phyloP scores from a whole-genome alignment of 37 sponge, comb jelly and placozoan species.

The Trichoplax adhaerens region DNA sequence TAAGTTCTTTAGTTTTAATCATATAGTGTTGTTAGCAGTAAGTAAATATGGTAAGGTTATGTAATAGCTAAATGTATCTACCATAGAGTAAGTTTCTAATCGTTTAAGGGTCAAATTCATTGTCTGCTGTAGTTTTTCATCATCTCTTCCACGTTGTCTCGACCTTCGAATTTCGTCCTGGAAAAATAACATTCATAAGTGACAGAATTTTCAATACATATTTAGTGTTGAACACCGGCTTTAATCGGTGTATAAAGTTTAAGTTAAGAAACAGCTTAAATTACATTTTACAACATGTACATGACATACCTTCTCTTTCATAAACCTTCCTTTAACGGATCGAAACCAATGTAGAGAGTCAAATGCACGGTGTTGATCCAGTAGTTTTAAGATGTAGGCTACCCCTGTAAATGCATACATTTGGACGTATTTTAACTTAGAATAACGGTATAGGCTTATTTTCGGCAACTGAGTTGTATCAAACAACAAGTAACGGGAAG shows the following conservation, averaged over 20 bases:
- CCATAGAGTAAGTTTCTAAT: constrained; percentile 48
- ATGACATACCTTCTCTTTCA: constrained; percentile 44
- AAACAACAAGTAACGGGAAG: too few species aligned
- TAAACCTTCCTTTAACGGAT: constrained; percentile 54
- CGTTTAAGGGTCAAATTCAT: constrained; percentile 69
- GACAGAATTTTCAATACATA: background rate
- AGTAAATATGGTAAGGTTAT: too few species aligned
- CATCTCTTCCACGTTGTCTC: constrained; percentile 24
- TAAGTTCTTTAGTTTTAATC: background rate
- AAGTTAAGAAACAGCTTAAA: background rate
- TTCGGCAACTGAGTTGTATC: too few species aligned
- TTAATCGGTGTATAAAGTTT: too few species aligned
- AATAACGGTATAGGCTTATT: too few species aligned
- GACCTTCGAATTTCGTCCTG: constrained; percentile 23
- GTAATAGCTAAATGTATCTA: background rate
- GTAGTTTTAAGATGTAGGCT: constrained; percentile 91
- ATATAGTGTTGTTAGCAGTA: too few species aligned
- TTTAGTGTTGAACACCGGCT: background rate
- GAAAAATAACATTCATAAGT: background rate
- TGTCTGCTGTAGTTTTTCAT: constrained; percentile 81
- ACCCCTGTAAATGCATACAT: constrained; percentile 25
- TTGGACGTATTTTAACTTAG: too few species aligned
- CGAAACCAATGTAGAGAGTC: constrained; percentile 96
- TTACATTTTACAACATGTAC: constrained; percentile 1
- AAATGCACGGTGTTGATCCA: constrained; percentile 91